Evolutionary conservation across 2,888 invertebrate species (phyloP).

Genomic region (Ptychoptera albimana): DNA sequence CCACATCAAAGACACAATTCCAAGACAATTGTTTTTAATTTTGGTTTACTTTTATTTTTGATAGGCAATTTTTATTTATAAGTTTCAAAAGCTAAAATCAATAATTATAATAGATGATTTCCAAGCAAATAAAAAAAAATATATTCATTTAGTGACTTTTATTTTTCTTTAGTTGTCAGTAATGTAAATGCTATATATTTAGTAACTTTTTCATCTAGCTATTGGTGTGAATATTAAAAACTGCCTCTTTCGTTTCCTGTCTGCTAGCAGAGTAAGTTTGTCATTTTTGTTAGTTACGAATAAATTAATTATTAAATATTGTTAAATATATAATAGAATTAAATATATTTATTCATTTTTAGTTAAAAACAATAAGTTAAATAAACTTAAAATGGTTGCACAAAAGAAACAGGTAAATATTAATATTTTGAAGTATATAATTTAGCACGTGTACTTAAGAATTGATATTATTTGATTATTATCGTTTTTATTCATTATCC

Average conservation of each 20-base stretch:
- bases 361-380: neutral
- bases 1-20: too few relatives aligned
- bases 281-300: neutral
- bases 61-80: too few relatives aligned
- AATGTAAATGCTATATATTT: too few relatives aligned
- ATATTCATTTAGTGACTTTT: too few relatives aligned
- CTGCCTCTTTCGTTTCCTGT: neutral
- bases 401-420: conserved; percentile 66
- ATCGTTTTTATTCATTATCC: too few relatives aligned
- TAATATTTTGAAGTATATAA: conserved; percentile 1
- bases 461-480: too few relatives aligned
- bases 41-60: too few relatives aligned
- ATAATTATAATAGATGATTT: too few relatives aligned
- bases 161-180: too few relatives aligned
- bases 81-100: too few relatives aligned
- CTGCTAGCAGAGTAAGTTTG: neutral
- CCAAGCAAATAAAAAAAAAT: too few relatives aligned
- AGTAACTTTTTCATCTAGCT: neutral
- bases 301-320: neutral
- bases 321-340: neutral
- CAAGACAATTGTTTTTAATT: too few relatives aligned
- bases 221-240: neutral
- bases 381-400: conserved; percentile 53
- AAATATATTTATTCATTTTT: neutral
- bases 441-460: conserved; percentile 15